Evolutionary conservation across 2,113 vertebrate species (phyloP).

Genomic region (Ptyas mucosa): DNA sequence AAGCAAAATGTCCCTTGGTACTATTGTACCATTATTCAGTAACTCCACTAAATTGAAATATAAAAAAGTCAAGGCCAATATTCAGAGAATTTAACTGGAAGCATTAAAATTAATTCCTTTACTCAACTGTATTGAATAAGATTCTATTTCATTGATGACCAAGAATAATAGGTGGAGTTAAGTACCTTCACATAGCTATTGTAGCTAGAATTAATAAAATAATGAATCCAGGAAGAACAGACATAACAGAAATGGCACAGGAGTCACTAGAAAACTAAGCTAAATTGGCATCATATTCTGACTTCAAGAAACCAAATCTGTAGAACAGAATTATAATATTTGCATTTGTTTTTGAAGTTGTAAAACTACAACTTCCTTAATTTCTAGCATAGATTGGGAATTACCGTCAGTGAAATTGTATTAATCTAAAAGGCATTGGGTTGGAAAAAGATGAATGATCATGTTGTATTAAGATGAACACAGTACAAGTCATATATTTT

Average conservation of each 20-base stretch:
- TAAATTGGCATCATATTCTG: background rate
- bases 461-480: background rate
- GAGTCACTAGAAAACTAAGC: background rate
- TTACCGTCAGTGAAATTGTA: background rate
- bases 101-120: background rate
- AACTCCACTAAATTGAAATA: background rate
- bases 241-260: background rate
- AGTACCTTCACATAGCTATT: background rate
- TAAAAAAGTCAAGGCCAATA: background rate
- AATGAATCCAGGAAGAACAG: background rate
- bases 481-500: background rate
- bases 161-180: background rate
- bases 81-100: background rate
- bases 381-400: background rate
- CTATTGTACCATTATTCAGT: constrained; percentile 1
- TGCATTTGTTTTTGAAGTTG: background rate
- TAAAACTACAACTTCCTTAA: background rate
- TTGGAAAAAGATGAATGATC: background rate
- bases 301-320: background rate
- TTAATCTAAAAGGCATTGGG: background rate
- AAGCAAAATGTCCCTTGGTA: background rate
- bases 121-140: background rate
- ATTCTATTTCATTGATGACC: background rate
- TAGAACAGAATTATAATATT: background rate
- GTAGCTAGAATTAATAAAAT: constrained; percentile 10